Conservation (phyloP, 1,140 invertebrate genomes). For the Dendroctonus ponderosae region DNA sequence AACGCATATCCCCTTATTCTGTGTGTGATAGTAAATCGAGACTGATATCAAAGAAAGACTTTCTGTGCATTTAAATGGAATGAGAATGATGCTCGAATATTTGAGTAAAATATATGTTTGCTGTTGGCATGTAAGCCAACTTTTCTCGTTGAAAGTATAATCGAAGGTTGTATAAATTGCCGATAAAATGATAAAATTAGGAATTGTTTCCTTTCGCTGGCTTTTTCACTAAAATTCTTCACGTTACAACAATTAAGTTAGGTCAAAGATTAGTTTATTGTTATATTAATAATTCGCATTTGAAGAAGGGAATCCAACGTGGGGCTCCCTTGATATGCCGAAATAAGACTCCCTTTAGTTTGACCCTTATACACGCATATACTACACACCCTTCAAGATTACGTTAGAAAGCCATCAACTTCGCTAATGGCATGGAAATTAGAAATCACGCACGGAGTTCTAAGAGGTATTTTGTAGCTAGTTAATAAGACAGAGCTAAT, state of each 20-base stretch:
- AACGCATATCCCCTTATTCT: slow-evolving; percentile 16
- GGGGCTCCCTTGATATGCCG: too few relatives aligned
- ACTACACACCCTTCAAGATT: slow-evolving; percentile 37
- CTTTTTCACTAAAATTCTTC: too few relatives aligned
- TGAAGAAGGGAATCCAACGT: too few relatives aligned
- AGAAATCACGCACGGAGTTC: slow-evolving; percentile 47
- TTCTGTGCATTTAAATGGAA: slow-evolving; percentile 20
- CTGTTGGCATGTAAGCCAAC: not conserved
- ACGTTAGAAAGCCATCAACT: slow-evolving; percentile 45
- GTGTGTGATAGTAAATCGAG: slow-evolving; percentile 29
- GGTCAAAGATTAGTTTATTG: too few relatives aligned
- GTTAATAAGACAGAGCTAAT: slow-evolving; percentile 47
- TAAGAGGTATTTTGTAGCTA: slow-evolving; percentile 46
- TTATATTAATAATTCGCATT: too few relatives aligned
- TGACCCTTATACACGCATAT: slow-evolving; percentile 30
- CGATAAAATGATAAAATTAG: too few relatives aligned
- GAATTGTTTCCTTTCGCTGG: too few relatives aligned
- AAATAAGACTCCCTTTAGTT: too few relatives aligned
- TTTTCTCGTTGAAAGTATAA: not conserved
- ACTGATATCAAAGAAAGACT: slow-evolving; percentile 24
- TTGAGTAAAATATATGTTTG: slow-evolving; percentile 17
- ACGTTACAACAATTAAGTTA: too few relatives aligned
- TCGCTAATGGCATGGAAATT: slow-evolving; percentile 50
- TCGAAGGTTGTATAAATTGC: too few relatives aligned
- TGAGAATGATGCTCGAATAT: slow-evolving; percentile 15